phyloP scores from a whole-genome alignment of 2,888 invertebrate species.

The Pogonocherus hispidulus region DNA sequence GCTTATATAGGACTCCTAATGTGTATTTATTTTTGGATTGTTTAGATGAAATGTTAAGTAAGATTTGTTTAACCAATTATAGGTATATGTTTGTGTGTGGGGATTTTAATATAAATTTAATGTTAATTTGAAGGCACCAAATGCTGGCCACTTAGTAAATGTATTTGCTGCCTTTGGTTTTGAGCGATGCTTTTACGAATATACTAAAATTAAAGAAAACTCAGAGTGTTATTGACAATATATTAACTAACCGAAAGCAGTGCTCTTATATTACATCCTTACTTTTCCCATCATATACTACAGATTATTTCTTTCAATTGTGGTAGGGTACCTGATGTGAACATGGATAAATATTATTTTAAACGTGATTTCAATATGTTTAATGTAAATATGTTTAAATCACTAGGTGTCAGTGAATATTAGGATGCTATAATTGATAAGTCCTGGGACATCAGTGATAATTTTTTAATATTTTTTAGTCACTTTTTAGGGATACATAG shows the following conservation, averaged over 20 bases:
- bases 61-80: background rate
- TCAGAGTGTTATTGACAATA: background rate
- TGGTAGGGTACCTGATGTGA: background rate
- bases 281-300: background rate
- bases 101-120: conserved; percentile 4
- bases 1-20: background rate
- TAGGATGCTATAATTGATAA: too few species aligned
- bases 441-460: too few species aligned
- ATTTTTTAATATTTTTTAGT: too few species aligned
- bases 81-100: background rate
- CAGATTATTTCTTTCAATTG: background rate
- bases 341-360: too few species aligned
- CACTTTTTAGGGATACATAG: too few species aligned
- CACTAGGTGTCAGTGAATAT: too few species aligned
- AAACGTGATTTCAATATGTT: too few species aligned
- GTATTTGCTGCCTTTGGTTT: background rate
- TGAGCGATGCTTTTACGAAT: background rate
- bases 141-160: background rate
- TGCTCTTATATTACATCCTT: background rate
- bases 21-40: background rate
- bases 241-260: background rate
- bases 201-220: background rate
- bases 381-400: too few species aligned
- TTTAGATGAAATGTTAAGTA: background rate
- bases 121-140: background rate